Base-by-base conservation (phyloP, 2,113 vertebrate genomes). In the Prolemur simus region DNA sequence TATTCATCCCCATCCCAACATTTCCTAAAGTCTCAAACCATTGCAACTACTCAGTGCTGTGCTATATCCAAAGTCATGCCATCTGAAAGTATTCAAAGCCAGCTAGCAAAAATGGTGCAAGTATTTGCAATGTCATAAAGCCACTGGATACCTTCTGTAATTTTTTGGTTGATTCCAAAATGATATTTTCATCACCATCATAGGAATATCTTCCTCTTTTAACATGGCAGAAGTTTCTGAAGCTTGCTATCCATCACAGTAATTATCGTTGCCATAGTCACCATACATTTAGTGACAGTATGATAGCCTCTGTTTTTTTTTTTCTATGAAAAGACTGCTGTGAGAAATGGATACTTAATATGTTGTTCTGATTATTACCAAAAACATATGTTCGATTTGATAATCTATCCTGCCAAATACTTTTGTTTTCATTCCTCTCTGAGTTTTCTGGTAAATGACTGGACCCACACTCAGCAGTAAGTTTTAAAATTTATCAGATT, bases 21-120 rank as follows among this genome's bases (percentile, higher is more conserved):
- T 32, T 37, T 93, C 49, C 21, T 32, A 34, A n/a, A 49, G 27
- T 52, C 82, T 68, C n/a, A 83, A 68, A 45, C 10, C 42, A 47
- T 8, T 60, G 29, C 10, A 37, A 9, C 6, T 34, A 29, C 98
- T 97, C 96, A 99, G 54, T 27, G 99, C 98, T 99, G 99, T 32
- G 99, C 99, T 87, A 99, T 98, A 95, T 99, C 99, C 96, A 99
- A 98, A 97, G 99, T 99, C 98, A 99, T 99, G 63, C 99, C 99
- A 80, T 99, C 99, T 9, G 99, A 99, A 71, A 99, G 99, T 0
- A 99, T 99, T 97, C 99, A 95, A 99, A 99, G 12, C 99, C 99
- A 21, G 99, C 99, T 0, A 99, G 98, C 76, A 99, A 98, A 96
- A 99, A 99, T 25, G 99, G 99, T 82, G 99, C 96, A 0, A 99